These are phyloP conservation scores for Euphydryas editha DNA, from an alignment of 2,888 invertebrate species.

Conservation along the genomic window DNA sequence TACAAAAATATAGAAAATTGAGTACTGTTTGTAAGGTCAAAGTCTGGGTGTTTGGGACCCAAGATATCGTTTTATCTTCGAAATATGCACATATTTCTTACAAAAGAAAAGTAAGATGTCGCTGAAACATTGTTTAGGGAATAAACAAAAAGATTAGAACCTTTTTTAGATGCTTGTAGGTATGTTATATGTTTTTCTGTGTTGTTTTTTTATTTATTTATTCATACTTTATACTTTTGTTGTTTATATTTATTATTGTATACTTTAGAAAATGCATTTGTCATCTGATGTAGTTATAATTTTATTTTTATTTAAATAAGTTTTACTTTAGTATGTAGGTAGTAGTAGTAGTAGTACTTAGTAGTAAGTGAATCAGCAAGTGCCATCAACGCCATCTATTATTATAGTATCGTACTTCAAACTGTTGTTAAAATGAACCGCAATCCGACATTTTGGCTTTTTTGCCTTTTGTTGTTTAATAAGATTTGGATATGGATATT, in stretches of 20 bases:
- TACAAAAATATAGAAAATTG: background rate
- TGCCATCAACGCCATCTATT: too few species aligned
- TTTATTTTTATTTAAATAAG: too few species aligned
- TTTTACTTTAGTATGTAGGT: too few species aligned
- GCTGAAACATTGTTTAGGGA: conserved; percentile 15
- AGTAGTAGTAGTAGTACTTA: too few species aligned
- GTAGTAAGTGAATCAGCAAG: too few species aligned
- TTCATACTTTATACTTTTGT: too few species aligned
- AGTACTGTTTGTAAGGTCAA: background rate
- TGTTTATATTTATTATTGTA: background rate
- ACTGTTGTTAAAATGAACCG: too few species aligned
- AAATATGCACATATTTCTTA: conserved; percentile 24
- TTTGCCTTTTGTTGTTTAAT: too few species aligned
- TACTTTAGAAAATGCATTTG: background rate
- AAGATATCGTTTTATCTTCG: conserved; percentile 9
- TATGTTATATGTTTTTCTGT: background rate
- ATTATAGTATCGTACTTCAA: too few species aligned
- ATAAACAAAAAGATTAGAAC: background rate
- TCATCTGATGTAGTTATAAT: background rate
- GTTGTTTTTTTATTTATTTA: too few species aligned
- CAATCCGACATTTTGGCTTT: too few species aligned
- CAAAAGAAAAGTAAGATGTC: conserved; percentile 6
- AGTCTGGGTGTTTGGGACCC: conserved; percentile 8
- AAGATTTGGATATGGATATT: too few species aligned
- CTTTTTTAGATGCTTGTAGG: background rate